Evolutionary conservation across 2,113 vertebrate species (phyloP), one percentile per base, ranked within the genome.

Genomic region (Orycteropus afer): DNA sequence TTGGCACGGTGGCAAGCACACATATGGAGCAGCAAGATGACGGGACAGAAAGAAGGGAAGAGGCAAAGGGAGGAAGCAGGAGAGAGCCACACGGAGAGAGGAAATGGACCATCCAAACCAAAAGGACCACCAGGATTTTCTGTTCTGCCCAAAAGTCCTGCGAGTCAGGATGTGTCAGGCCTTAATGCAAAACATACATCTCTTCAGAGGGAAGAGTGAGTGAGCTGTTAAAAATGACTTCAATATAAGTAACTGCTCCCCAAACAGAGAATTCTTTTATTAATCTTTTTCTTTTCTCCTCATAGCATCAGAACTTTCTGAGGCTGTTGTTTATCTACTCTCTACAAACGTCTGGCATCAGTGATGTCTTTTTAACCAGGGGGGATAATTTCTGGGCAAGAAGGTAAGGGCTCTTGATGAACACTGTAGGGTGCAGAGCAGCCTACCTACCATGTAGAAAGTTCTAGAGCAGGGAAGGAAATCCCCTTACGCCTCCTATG

Each of bases 311-410:
- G 84, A 86, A 86, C 23, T 42, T 93, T 87, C 88, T 49, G 53
- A 91, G 37, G 42, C n/a, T 34, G 20, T 15, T 86, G 42, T 88
- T 96, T 94, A 71, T 79, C 89, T 80, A 32, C 59, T 94, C 90
- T 61, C 76, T 37, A 42, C 45, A 94, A 89, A 81, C 34, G 86
- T 55, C 59, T 63, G 42, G 22, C 71, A 37, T 49, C 55, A 25
- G 89, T 0, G 1, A 45, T 93, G 81, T 89, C 91, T 90, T 90
- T 74, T 63, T 57, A 69, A 45, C 37, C 23, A 69, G 40, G 57
- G 86, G 74, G 45, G 84, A 87, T 81, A 37, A 57, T 91, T 94
- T 89, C 55, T 15, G 0, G 34, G 49, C 23, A 77, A 80, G 81
- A 92, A 47, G 2, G 55, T n/a, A n/a, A 83, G 80, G 53, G 45